Conservation (phyloP, 2,888 invertebrate genomes). For the Bombyx huttoni region DNA sequence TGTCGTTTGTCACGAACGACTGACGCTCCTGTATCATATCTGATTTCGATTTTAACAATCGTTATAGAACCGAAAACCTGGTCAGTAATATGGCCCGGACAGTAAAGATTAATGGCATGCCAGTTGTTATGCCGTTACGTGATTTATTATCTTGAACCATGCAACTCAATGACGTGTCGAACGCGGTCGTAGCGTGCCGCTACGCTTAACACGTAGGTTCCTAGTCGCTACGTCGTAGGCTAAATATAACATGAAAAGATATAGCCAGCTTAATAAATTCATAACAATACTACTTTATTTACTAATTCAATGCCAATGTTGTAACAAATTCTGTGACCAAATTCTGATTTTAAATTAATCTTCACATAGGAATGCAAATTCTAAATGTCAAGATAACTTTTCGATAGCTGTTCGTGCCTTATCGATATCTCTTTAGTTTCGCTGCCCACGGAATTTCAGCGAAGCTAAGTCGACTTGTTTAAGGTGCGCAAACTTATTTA, state of each 20-base stretch:
- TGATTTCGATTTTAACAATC: not conserved
- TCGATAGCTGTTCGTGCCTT: conserved; percentile 43
- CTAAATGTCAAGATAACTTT: conserved; percentile 31
- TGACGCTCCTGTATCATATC: not conserved
- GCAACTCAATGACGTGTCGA: not conserved
- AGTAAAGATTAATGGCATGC: conserved; percentile 6
- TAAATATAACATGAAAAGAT: not conserved
- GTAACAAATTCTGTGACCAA: no score
- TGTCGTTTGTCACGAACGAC: not conserved
- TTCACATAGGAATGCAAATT: conserved; percentile 12
- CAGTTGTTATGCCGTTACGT: conserved; percentile 4
- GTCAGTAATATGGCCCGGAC: conserved; percentile 2
- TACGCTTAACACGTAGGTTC: not conserved
- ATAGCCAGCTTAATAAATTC: not conserved
- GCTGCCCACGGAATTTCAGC: conserved; percentile 9
- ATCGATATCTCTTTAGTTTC: conserved; percentile 37
- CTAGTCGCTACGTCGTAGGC: not conserved
- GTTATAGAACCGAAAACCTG: not conserved
- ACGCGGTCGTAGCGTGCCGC: not conserved
- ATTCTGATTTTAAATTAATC: no score
- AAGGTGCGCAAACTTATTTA: not conserved
- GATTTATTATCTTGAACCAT: conserved; percentile 7
- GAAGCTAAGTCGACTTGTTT: no score
- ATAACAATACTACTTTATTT: not conserved
- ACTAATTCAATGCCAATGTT: no score